phyloP scores from a whole-genome alignment of 37 sponge, comb jelly and placozoan genomes.

The Amphimedon queenslandica region DNA sequence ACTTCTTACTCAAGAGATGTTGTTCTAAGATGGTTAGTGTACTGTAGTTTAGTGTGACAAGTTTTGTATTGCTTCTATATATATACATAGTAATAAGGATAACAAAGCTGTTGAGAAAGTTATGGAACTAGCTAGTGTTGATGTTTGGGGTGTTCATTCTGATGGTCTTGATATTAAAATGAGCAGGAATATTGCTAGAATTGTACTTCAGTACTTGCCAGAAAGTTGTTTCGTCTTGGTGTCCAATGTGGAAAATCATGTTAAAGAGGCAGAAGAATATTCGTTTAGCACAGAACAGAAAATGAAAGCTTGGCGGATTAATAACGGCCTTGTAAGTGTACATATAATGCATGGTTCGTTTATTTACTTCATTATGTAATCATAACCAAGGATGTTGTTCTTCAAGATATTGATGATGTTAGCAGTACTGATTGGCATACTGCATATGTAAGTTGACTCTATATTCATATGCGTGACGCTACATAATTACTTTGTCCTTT shows the following conservation, averaged over 20 bases:
- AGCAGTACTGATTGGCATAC: no score
- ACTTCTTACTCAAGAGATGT: slow-evolving; percentile 35
- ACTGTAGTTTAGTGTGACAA: not conserved
- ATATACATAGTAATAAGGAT: not conserved
- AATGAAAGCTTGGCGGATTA: slow-evolving; percentile 39
- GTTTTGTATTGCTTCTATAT: not conserved
- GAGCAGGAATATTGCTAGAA: not conserved
- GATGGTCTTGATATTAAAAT: slow-evolving; percentile 31
- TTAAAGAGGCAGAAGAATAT: slow-evolving; percentile 29
- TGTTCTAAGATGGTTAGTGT: slow-evolving; percentile 44
- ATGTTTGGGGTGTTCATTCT: slow-evolving; percentile 35
- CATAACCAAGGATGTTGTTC: no score
- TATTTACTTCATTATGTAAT: not conserved
- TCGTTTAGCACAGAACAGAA: not conserved
- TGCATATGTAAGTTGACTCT: no score
- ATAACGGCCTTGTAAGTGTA: not conserved
- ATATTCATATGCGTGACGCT: not conserved
- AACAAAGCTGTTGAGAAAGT: not conserved
- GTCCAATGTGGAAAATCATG: slow-evolving; percentile 34
- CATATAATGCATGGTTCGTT: not conserved
- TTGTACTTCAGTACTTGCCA: slow-evolving; percentile 9
- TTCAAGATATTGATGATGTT: no score
- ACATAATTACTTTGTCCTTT: not conserved
- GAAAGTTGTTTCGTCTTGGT: slow-evolving; percentile 13
- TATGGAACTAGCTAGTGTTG: slow-evolving; percentile 21